phyloP scores from a whole-genome alignment of 37 sponge, comb jelly and placozoan species.

The Cliona cf. orientalis region DNA sequence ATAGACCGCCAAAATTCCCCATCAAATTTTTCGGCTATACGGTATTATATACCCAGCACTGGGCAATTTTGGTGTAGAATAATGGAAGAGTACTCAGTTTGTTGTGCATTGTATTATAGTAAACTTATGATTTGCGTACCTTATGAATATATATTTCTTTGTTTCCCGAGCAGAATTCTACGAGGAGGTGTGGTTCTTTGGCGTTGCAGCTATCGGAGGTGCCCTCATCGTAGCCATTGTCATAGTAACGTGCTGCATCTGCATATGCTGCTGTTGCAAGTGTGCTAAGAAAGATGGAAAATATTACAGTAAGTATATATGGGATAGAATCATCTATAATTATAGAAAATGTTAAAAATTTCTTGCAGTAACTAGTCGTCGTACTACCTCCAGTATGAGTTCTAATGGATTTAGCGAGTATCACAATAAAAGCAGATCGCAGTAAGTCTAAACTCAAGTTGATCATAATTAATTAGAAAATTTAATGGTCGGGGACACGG shows the following conservation, averaged over 20 bases:
- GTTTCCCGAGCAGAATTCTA: constrained; percentile 10
- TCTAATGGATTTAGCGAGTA: constrained; percentile 21
- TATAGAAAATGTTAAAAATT: too few species aligned
- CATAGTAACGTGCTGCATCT: neutral
- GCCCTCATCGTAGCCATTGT: neutral
- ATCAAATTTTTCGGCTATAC: too few species aligned
- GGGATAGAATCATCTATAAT: too few species aligned
- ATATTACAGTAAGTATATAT: too few species aligned
- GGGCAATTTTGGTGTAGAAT: too few species aligned
- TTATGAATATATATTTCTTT: neutral
- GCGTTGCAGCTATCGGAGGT: constrained; percentile 13
- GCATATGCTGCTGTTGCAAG: neutral
- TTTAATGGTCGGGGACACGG: too few species aligned
- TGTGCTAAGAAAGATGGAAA: too few species aligned
- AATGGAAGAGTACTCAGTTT: too few species aligned
- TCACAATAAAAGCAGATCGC: neutral
- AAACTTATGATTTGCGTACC: neutral
- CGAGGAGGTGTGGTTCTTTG: constrained; percentile 38
- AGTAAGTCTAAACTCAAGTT: neutral
- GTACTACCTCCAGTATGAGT: constrained; percentile 12
- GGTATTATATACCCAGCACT: too few species aligned
- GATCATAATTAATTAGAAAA: neutral
- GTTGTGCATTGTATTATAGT: too few species aligned
- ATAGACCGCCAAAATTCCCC: too few species aligned
- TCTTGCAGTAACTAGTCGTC: constrained; percentile 15